Conservation (phyloP, 2,797 vertebrate genomes). For the Myotis myotis region DNA sequence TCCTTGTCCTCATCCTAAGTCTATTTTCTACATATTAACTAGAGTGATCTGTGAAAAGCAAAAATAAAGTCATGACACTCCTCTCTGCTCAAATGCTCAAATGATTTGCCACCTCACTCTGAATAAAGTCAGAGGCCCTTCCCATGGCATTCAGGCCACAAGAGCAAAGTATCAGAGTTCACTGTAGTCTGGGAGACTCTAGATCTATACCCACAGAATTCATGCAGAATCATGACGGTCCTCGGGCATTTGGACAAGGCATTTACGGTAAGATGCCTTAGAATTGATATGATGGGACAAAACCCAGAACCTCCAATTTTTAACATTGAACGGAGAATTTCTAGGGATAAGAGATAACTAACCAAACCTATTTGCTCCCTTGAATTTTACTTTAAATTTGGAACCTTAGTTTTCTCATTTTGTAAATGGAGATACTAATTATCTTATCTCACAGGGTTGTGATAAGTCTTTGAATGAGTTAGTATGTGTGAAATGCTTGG, state of each 20-base stretch:
- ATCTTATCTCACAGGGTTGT: not conserved
- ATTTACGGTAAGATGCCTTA: not conserved
- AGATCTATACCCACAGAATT: not conserved
- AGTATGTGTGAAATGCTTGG: not conserved
- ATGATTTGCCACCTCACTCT: not conserved
- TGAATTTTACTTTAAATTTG: constrained; percentile 2
- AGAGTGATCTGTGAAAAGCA: not conserved
- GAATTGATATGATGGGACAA: not conserved
- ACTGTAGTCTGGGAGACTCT: not conserved
- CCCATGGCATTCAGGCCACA: not conserved
- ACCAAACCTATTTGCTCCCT: not conserved
- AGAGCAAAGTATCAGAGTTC: not conserved
- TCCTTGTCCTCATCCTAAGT: not conserved
- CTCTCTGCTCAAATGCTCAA: not conserved
- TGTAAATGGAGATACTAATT: not conserved
- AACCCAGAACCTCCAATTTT: not conserved
- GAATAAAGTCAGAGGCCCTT: not conserved
- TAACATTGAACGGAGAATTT: not conserved
- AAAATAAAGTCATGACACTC: not conserved
- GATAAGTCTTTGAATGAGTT: not conserved
- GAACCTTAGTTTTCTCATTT: not conserved
- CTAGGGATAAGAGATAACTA: not conserved
- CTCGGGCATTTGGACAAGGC: not conserved
- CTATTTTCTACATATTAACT: not conserved
- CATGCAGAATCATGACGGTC: not conserved